Conservation (phyloP, 2,888 invertebrate species). For the Halictus quadricinctus region DNA sequence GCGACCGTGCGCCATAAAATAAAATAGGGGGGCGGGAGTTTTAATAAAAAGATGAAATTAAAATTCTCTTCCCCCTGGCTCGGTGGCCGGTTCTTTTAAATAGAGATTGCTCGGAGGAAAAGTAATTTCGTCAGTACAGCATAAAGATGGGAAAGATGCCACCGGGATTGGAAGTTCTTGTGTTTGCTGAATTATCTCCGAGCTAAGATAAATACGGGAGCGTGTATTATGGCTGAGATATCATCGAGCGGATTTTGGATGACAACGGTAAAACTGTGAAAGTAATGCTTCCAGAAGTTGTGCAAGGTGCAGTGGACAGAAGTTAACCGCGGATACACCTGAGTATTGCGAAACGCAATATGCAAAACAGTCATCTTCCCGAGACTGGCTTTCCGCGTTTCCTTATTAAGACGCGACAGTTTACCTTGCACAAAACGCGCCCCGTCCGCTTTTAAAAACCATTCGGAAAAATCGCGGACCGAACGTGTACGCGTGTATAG, state of each 20-base stretch:
- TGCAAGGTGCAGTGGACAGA: neutral
- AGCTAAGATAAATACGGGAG: neutral
- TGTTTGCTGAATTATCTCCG: neutral
- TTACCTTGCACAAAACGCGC: neutral
- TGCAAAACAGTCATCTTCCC: neutral
- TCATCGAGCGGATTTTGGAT: neutral
- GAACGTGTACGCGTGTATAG: neutral
- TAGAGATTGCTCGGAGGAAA: neutral
- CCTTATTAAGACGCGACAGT: neutral
- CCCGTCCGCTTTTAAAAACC: neutral
- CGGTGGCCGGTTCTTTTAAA: neutral
- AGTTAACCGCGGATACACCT: neutral
- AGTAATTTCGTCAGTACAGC: neutral
- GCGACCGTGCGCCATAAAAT: neutral
- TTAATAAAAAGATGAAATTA: slow-evolving; percentile 4
- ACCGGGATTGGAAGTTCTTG: slow-evolving; percentile 1
- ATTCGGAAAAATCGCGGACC: neutral
- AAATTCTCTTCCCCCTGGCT: neutral
- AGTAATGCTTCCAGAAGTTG: neutral
- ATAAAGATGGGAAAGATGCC: neutral
- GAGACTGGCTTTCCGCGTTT: neutral
- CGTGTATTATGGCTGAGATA: neutral
- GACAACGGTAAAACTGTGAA: neutral
- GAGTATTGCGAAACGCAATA: neutral
- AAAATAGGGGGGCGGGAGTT: neutral